Evolutionary conservation across 2,113 vertebrate genomes (phyloP), one percentile per base, ranked within the genome.

Genomic region (Tricholaema leucomelas): DNA sequence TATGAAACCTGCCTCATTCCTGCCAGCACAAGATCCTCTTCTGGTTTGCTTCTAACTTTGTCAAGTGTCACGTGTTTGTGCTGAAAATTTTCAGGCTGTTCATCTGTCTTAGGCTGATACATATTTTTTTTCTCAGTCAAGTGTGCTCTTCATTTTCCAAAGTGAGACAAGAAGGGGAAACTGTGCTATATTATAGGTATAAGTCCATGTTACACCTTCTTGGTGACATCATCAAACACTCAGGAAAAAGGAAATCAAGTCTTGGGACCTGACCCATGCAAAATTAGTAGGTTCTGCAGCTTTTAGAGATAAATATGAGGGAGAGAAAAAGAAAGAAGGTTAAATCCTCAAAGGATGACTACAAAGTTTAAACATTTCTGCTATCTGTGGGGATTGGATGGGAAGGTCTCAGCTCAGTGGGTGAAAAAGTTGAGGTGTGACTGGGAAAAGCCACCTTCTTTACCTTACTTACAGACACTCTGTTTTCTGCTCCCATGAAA

Each of bases 1-100:
- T 91, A 79, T 2, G 31, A 94, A 93, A 84, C 42, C 72, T 91
- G 35, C 59, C 28, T 91, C 65, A 21, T 86, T 85, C 69, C 81
- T 95, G 70, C 50, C 81, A 72, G 63, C 52, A 9, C 50, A 87
- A 82, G 40, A 75, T 88, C 80, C 65, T 72, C 61, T 84, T 84
- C 60, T 36, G 25, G 19, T 91, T 94, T 81, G 40, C 90, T 95
- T 88, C 33, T 81, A 88, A 86, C 58, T 90, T 95, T 90, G 69
- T 69, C 79, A 87, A 92, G 81, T 14, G 54, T 60, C 82, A 74
- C 4, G 0, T 71, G 76, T 81, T 92, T 84, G 19, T 75, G 70
- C 61, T 81, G 60, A 79, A 86, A 30, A 65, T 93, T 91, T 92
- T 90, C 28, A 75, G 28, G 63, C 44, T 78, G n/a, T 67, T 89